Conservation (phyloP, 1,140 invertebrate genomes). For the Colletes gigas region DNA sequence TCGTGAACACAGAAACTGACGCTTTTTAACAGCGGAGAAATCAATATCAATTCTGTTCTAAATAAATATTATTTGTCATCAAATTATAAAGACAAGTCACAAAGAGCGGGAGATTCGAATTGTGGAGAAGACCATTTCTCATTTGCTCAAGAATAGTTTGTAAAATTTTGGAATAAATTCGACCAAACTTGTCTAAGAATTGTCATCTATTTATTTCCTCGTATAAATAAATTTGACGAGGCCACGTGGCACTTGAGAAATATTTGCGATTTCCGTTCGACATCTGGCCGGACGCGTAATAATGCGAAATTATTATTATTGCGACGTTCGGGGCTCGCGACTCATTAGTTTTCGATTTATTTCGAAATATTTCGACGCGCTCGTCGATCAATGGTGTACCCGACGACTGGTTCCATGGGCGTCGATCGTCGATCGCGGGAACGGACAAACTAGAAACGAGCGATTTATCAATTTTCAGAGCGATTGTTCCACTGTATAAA, state of each 20-base stretch:
- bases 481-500: conserved; percentile 62
- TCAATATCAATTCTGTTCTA: too few relatives aligned
- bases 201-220: background rate
- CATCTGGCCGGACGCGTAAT: background rate
- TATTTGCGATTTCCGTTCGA: background rate
- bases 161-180: too few relatives aligned
- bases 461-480: conserved; percentile 66
- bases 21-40: background rate
- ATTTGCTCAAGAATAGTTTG: too few relatives aligned
- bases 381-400: conserved; percentile 10
- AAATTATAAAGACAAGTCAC: too few relatives aligned
- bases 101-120: too few relatives aligned
- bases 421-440: background rate
- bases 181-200: too few relatives aligned
- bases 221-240: background rate
- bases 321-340: background rate
- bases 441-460: conserved; percentile 50
- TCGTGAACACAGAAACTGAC: background rate
- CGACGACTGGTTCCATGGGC: background rate
- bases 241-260: background rate
- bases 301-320: conserved; percentile 26
- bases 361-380: conserved; percentile 26
- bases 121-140: too few relatives aligned
- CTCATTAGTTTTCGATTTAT: conserved; percentile 36
- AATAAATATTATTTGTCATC: too few relatives aligned